phyloP scores from a whole-genome alignment of 35 echinoderm and acorn worm species.

The Heliocidaris tuberculata region DNA sequence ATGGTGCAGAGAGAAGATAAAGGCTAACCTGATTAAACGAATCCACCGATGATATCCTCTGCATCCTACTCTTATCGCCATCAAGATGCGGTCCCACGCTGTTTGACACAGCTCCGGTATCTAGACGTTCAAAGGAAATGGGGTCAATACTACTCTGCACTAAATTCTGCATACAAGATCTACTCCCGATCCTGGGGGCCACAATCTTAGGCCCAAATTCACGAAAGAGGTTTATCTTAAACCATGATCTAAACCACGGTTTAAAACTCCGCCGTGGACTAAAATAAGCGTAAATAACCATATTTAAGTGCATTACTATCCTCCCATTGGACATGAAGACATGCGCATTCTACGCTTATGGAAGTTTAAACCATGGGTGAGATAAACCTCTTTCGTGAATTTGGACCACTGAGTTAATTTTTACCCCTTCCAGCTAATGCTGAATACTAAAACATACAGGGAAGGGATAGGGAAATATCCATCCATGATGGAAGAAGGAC shows the following conservation, averaged over 20 bases:
- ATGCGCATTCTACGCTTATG: too few species aligned
- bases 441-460: background rate
- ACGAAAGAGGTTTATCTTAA: too few species aligned
- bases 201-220: too few species aligned
- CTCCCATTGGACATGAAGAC: too few species aligned
- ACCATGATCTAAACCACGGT: too few species aligned
- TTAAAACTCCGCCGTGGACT: too few species aligned
- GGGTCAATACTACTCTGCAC: background rate
- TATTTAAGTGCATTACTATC: too few species aligned
- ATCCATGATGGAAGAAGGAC: background rate
- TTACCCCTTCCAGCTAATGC: background rate
- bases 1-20: too few species aligned
- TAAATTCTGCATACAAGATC: background rate
- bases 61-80: conserved; percentile 72
- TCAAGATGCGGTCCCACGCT: conserved; percentile 37
- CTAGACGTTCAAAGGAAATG: background rate
- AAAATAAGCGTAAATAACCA: too few species aligned
- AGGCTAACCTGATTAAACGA: conserved; percentile 73
- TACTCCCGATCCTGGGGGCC: background rate
- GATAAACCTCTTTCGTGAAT: too few species aligned
- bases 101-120: conserved; percentile 36
- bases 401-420: background rate
- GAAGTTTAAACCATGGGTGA: too few species aligned
- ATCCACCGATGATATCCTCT: conserved; percentile 76
- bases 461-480: background rate